Evolutionary conservation across 2,113 vertebrate species (phyloP).

Genomic region (Tilapia sparmanii): DNA sequence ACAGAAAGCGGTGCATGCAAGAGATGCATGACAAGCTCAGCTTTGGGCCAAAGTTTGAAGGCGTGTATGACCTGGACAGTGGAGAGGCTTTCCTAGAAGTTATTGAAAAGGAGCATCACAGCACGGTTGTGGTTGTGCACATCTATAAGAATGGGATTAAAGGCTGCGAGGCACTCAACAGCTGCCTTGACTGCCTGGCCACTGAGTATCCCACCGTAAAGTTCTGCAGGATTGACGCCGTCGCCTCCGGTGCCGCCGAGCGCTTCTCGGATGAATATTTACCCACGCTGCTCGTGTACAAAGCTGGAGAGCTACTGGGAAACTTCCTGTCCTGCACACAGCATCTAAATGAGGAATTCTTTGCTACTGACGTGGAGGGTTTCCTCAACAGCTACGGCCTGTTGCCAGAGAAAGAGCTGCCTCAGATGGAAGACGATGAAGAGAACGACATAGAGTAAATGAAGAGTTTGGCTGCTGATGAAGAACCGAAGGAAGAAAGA

Average conservation of each 20-base stretch:
- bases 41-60: conserved; percentile 86
- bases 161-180: conserved; percentile 86
- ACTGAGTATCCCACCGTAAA: conserved; percentile 83
- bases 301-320: conserved; percentile 90
- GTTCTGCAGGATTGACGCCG: conserved; percentile 93
- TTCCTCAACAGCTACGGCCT: conserved; percentile 94
- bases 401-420: conserved; percentile 83
- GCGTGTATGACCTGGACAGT: conserved; percentile 81
- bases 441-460: conserved; percentile 77
- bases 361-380: conserved; percentile 87
- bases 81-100: conserved; percentile 91
- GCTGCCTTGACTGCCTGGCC: conserved; percentile 83
- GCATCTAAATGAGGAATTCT: conserved; percentile 88
- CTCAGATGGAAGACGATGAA: conserved; percentile 59
- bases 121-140: conserved; percentile 86
- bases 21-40: conserved; percentile 94
- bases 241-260: conserved; percentile 81
- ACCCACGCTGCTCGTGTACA: conserved; percentile 89
- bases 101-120: conserved; percentile 87
- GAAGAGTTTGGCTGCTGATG: not conserved
- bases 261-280: conserved; percentile 86
- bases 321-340: conserved; percentile 88
- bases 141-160: conserved; percentile 84
- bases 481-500: not conserved
- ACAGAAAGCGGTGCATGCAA: conserved; percentile 91